These are phyloP conservation scores for Pristionchus entomophagus DNA, from an alignment of 2,888 invertebrate species.

Conservation along the genomic window DNA sequence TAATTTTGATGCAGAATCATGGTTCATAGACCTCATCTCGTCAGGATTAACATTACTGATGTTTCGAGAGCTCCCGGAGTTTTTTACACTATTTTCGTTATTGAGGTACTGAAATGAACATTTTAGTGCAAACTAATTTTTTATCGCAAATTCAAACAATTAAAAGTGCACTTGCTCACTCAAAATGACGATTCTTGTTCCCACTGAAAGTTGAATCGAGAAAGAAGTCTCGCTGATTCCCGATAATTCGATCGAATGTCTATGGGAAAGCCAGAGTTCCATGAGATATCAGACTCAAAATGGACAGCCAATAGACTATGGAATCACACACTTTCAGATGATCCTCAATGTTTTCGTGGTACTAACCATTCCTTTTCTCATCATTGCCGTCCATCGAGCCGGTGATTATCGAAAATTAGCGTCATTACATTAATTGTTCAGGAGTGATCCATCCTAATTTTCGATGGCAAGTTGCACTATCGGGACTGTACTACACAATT, in stretches of 20 bases:
- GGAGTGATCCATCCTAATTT: conserved; percentile 17
- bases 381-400: neutral
- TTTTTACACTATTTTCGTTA: neutral
- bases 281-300: neutral
- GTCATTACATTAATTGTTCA: neutral
- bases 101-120: neutral
- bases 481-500: neutral
- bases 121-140: neutral
- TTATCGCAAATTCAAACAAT: too few relatives aligned
- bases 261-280: neutral
- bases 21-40: neutral
- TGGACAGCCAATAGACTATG: neutral
- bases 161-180: too few relatives aligned
- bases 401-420: neutral
- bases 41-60: conserved; percentile 19
- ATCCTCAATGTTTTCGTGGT: neutral
- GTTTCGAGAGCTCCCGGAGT: neutral
- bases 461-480: neutral
- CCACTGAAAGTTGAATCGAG: neutral
- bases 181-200: neutral
- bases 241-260: neutral
- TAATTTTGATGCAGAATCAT: too few relatives aligned
- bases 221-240: neutral
- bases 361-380: conserved; percentile 9
- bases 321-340: neutral